These are phyloP conservation scores for Paramuricea clavata DNA, from an alignment of 92 coral and sea anemone species.

Conservation along the genomic window DNA sequence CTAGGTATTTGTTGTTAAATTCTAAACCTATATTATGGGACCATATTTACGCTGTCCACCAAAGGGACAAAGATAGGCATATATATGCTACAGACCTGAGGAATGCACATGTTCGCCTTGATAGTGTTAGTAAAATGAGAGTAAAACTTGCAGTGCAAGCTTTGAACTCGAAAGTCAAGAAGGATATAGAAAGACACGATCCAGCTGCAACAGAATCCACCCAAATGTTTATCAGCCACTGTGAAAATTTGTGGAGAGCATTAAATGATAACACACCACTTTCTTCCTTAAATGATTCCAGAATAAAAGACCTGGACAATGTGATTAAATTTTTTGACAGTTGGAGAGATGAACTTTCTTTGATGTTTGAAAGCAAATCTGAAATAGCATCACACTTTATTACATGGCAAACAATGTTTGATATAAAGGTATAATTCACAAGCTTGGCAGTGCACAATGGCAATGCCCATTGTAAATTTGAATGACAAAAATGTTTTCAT, in stretches of 20 bases:
- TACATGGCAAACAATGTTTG: neutral
- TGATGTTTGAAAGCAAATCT: neutral
- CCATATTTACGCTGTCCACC: conserved; percentile 44
- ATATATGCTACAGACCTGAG: conserved; percentile 1
- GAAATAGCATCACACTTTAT: neutral
- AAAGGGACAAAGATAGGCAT: conserved; percentile 50
- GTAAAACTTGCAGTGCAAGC: neutral
- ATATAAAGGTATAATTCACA: neutral
- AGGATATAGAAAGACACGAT: conserved; percentile 21
- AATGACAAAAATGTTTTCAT: too few species aligned
- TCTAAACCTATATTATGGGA: conserved; percentile 58
- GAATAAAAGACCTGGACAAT: neutral
- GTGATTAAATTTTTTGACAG: neutral
- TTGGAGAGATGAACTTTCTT: conserved; percentile 21
- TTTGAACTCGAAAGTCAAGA: neutral
- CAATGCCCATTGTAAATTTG: too few species aligned
- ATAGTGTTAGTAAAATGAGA: conserved; percentile 9
- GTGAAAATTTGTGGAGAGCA: conserved; percentile 18
- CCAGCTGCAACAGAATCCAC: conserved; percentile 20
- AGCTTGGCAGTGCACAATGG: neutral
- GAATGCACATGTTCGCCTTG: conserved; percentile 45
- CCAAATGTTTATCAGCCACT: conserved; percentile 1
- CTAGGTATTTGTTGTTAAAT: conserved; percentile 6
- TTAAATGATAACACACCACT: conserved; percentile 22
- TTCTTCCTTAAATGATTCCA: neutral